Conservation (phyloP, 2,888 invertebrate genomes). For the Platycnemis pennipes region DNA sequence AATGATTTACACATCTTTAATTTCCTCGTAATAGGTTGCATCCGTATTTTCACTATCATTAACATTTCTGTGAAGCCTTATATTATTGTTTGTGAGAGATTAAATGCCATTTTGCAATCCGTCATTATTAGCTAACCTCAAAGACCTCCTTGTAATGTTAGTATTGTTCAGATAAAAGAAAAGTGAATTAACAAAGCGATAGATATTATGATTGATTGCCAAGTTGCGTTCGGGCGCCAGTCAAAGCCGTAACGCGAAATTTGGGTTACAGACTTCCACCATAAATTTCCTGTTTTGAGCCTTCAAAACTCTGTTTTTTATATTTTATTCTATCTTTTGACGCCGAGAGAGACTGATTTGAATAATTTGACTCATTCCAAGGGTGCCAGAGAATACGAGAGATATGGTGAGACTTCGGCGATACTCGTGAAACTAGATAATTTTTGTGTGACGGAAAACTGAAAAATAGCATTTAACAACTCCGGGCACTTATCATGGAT, state of each 20-base stretch:
- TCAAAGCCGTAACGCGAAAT: background rate
- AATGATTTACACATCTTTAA: background rate
- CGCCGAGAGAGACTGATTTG: background rate
- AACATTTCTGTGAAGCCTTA: background rate
- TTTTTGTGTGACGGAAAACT: too few relatives aligned
- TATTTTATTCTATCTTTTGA: background rate
- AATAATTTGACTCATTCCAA: too few relatives aligned
- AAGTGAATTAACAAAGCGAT: background rate
- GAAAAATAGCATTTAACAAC: too few relatives aligned
- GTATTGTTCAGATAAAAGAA: background rate
- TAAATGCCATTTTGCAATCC: background rate
- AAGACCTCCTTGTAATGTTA: background rate
- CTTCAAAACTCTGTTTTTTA: background rate
- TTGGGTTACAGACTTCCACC: background rate
- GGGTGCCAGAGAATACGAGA: too few relatives aligned
- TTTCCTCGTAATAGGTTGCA: background rate
- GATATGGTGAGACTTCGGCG: too few relatives aligned
- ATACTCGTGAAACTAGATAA: too few relatives aligned
- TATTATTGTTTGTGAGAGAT: background rate
- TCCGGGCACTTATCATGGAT: too few relatives aligned
- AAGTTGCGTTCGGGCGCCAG: background rate
- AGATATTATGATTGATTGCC: conserved; percentile 41
- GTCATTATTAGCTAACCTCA: conserved; percentile 27
- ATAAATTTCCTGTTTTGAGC: background rate
- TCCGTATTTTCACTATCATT: background rate